A percentile compares a stretch with the other conserved stretches of the same genome.
phyloP scores from a whole-genome alignment of 2,888 invertebrate genomes.

The Nemoura dubitans region DNA sequence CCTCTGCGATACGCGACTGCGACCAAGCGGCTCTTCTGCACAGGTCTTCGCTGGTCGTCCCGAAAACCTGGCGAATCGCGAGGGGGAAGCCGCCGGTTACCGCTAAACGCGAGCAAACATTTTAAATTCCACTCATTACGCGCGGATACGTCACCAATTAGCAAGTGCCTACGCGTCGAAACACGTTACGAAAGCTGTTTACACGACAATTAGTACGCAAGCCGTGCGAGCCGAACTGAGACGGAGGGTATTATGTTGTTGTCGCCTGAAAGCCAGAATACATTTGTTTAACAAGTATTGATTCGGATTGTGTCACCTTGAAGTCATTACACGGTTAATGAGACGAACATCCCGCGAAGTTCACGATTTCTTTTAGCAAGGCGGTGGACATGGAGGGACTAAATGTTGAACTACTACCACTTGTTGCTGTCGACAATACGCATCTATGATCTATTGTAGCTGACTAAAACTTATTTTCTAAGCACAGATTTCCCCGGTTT shows the following conservation, averaged over 20 bases:
- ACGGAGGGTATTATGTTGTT: neutral
- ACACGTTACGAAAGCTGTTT: neutral
- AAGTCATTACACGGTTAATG: neutral
- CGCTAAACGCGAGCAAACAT: too few relatives aligned
- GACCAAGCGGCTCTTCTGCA: too few relatives aligned
- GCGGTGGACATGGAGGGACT: neutral
- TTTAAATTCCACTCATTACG: neutral
- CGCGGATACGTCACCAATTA: neutral
- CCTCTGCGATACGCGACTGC: too few relatives aligned
- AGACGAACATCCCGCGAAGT: neutral
- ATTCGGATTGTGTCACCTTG: neutral
- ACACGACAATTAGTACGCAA: neutral
- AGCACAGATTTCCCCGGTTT: too few relatives aligned
- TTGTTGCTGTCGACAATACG: neutral
- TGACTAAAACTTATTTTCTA: too few relatives aligned
- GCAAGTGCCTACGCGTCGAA: neutral
- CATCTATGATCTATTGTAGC: neutral
- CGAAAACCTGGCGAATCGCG: neutral
- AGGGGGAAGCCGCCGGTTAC: too few relatives aligned
- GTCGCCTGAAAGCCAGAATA: neutral
- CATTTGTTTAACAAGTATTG: neutral
- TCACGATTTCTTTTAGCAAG: neutral
- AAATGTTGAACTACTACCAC: neutral
- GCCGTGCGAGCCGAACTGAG: neutral
- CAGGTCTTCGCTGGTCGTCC: neutral